phyloP scores from a whole-genome alignment of 2,113 vertebrate genomes.

The Pelobates fuscus region DNA sequence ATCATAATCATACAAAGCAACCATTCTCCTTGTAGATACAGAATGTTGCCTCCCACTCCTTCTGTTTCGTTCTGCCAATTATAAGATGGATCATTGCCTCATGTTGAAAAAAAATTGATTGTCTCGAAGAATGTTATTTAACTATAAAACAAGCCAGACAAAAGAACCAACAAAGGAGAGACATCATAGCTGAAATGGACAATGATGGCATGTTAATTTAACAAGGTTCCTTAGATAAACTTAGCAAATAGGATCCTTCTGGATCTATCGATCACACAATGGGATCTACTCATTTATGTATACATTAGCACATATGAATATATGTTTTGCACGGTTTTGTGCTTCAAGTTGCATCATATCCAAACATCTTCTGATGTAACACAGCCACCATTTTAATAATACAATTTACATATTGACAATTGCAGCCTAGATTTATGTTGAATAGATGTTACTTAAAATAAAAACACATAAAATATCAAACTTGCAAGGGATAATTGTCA shows the following conservation, averaged over 20 bases:
- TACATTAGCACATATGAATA: conserved; percentile 9
- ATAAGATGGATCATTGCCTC: not conserved
- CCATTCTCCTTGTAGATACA: conserved; percentile 80
- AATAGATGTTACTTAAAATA: too few relatives aligned
- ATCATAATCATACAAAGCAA: conserved; percentile 94
- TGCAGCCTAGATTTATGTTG: too few relatives aligned
- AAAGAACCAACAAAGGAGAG: not conserved
- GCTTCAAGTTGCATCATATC: conserved; percentile 35
- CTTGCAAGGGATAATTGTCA: too few relatives aligned
- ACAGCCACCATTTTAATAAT: too few relatives aligned
- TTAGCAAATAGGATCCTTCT: not conserved
- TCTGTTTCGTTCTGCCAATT: conserved; percentile 78
- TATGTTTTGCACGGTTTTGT: conserved; percentile 10
- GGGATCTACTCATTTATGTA: not conserved
- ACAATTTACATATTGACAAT: too few relatives aligned
- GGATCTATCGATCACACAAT: conserved; percentile 18
- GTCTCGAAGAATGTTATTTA: rapidly evolving
- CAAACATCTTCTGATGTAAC: too few relatives aligned
- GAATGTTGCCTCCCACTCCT: conserved; percentile 74
- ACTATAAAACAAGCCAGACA: rapidly evolving
- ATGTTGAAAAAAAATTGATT: not conserved
- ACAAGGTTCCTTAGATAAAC: conserved; percentile 1
- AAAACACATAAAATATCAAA: too few relatives aligned
- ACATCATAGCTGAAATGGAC: conserved; percentile 36
- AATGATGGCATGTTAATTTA: conserved; percentile 8